Percentiles rank a stretch among this genome's conserved stretches.
phyloP scores from a whole-genome alignment of 2,797 vertebrate genomes.

The Trachurus trachurus region DNA sequence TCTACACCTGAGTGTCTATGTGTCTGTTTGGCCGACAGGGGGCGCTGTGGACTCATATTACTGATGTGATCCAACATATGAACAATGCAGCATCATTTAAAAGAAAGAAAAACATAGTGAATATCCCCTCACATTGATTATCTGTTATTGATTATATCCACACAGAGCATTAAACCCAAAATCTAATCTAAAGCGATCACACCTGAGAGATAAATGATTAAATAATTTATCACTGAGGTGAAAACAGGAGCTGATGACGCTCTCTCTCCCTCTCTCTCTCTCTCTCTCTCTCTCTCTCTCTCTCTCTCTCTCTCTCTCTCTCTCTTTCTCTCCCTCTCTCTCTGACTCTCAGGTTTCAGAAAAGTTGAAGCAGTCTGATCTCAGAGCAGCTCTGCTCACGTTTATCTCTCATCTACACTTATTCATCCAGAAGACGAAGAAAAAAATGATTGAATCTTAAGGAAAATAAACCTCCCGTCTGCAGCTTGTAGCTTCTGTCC shows the following conservation, averaged over 20 bases:
- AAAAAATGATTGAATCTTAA: constrained; percentile 25
- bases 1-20: too few relatives aligned
- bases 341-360: constrained; percentile 24
- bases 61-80: neutral
- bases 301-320: constrained; percentile 32
- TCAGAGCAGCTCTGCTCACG: constrained; percentile 25
- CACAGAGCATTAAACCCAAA: neutral
- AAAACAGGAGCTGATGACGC: constrained; percentile 57
- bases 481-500: neutral
- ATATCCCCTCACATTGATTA: neutral
- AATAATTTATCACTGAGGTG: constrained; percentile 54
- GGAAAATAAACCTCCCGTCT: neutral
- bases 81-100: constrained; percentile 23
- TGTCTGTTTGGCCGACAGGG: constrained; percentile 23
- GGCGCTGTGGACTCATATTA: constrained; percentile 39
- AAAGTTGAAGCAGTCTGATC: constrained; percentile 54
- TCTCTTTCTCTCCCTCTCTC: constrained; percentile 24
- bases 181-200: neutral
- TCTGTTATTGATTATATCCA: neutral
- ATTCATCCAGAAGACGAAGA: neutral
- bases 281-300: constrained; percentile 24
- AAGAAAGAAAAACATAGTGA: neutral
- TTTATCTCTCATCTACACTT: neutral
- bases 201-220: constrained; percentile 14
- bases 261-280: constrained; percentile 17